Conservation (phyloP, 2,888 invertebrate species). For the Lacanobia wlatinum region DNA sequence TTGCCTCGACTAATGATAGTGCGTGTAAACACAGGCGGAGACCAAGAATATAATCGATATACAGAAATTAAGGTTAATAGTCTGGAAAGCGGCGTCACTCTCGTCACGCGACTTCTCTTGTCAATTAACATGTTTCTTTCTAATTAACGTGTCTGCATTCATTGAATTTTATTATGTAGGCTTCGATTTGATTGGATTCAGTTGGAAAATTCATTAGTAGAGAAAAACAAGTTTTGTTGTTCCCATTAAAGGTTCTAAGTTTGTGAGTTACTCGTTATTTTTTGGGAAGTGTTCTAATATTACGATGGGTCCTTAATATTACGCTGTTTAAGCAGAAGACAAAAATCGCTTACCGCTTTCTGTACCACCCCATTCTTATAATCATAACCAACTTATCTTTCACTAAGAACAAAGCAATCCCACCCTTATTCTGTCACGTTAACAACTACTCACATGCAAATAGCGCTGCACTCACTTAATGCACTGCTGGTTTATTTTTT, state of each 20-base stretch:
- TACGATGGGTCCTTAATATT: too few relatives aligned
- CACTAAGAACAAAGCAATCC: constrained; percentile 31
- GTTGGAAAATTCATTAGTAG: background rate
- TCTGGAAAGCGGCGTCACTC: background rate
- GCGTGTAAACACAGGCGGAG: background rate
- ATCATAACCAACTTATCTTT: constrained; percentile 15
- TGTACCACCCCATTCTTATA: background rate
- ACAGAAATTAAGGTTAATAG: constrained; percentile 40
- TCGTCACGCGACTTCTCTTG: constrained; percentile 20
- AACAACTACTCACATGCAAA: constrained; percentile 34
- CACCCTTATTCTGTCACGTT: constrained; percentile 27
- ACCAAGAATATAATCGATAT: constrained; percentile 13
- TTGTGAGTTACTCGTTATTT: too few relatives aligned
- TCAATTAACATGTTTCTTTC: constrained; percentile 14
- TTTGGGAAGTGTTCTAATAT: too few relatives aligned
- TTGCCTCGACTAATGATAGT: background rate
- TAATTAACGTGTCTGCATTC: constrained; percentile 33
- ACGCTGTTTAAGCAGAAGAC: background rate
- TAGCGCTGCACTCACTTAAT: constrained; percentile 24
- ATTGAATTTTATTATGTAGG: constrained; percentile 25
- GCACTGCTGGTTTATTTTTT: constrained; percentile 35
- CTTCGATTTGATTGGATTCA: constrained; percentile 11
- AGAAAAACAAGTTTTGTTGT: background rate
- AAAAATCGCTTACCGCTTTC: constrained; percentile 13
- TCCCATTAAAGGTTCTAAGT: too few relatives aligned